Evolutionary conservation across 2,888 invertebrate species (phyloP).

Genomic region (Agonum fuliginosum): DNA sequence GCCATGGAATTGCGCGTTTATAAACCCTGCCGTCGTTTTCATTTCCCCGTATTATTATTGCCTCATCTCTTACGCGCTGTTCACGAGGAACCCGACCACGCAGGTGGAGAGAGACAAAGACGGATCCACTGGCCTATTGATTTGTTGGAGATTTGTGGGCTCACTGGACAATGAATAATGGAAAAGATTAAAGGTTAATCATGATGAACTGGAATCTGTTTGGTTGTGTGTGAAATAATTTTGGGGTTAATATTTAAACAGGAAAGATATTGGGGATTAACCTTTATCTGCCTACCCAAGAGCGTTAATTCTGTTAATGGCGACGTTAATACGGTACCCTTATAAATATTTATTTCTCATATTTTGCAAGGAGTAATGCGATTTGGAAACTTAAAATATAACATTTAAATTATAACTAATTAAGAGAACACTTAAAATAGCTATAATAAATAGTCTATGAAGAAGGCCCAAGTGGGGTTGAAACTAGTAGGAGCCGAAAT

Average conservation of each 20-base stretch:
- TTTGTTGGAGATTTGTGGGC: not conserved
- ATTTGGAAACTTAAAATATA: too few species aligned
- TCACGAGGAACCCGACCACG: not conserved
- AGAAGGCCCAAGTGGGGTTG: too few species aligned
- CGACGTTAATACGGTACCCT: too few species aligned
- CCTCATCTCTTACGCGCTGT: conserved; percentile 51
- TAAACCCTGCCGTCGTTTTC: conserved; percentile 71
- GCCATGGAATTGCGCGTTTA: conserved; percentile 71
- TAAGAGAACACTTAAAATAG: too few species aligned
- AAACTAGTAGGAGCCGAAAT: too few species aligned
- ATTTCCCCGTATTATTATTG: conserved; percentile 71
- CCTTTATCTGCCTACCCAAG: too few species aligned
- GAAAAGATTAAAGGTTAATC: not conserved
- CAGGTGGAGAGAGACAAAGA: not conserved
- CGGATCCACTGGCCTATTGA: not conserved
- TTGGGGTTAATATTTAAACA: not conserved
- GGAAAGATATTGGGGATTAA: too few species aligned
- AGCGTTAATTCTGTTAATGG: too few species aligned
- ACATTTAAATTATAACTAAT: too few species aligned
- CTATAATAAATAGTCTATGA: too few species aligned
- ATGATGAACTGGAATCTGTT: not conserved
- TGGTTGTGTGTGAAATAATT: not conserved
- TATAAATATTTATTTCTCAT: too few species aligned
- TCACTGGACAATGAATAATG: not conserved
- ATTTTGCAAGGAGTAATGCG: too few species aligned